Conservation (phyloP, 2,113 vertebrate species). For the Apus apus region DNA sequence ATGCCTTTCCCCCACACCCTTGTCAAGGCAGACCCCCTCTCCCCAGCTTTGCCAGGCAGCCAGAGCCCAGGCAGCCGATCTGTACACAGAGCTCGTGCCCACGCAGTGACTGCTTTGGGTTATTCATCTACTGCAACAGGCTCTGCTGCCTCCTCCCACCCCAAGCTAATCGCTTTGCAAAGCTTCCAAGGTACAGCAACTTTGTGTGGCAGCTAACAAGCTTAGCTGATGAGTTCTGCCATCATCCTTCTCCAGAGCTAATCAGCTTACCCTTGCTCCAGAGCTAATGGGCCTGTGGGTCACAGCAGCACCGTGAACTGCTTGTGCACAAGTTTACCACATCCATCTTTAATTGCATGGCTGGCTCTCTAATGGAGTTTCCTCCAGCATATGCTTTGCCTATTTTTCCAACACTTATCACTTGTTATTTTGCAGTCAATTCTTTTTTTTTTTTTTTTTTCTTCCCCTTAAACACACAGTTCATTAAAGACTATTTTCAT, state of each 20-base stretch:
- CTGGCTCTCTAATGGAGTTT: constrained; percentile 40
- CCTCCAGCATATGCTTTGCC: neutral
- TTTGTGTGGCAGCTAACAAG: constrained; percentile 62
- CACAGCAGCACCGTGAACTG: constrained; percentile 23
- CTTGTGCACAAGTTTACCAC: neutral
- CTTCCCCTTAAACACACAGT: neutral
- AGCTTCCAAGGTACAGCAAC: constrained; percentile 60
- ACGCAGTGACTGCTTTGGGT: constrained; percentile 20
- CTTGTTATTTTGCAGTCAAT: constrained; percentile 47
- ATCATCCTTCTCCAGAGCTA: constrained; percentile 58
- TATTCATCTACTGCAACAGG: constrained; percentile 36
- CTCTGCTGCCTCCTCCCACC: constrained; percentile 58
- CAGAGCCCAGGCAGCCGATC: neutral
- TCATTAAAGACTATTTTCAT: constrained; percentile 55
- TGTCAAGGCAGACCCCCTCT: neutral
- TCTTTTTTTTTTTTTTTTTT: neutral
- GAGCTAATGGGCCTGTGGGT: constrained; percentile 62
- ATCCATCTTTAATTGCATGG: constrained; percentile 56
- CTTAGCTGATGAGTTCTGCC: constrained; percentile 66
- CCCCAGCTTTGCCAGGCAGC: neutral
- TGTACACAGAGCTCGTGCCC: neutral
- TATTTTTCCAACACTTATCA: constrained; percentile 23
- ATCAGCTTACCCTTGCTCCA: constrained; percentile 61
- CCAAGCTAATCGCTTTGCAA: constrained; percentile 45
- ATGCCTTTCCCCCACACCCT: neutral